Base-by-base conservation (phyloP, 1,140 invertebrate species). In the Battus philenor region DNA sequence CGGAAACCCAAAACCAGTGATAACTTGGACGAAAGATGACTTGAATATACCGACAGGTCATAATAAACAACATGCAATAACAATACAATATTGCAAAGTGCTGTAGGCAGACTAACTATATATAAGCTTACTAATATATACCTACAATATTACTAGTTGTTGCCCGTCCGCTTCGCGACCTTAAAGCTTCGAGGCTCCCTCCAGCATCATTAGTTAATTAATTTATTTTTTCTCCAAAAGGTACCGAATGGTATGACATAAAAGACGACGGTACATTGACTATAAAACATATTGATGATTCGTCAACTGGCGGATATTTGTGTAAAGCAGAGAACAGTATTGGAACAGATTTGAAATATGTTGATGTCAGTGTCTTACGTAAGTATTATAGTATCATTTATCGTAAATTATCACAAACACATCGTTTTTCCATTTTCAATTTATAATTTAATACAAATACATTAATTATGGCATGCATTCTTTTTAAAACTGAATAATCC, bases 1-100 rank as follows among this genome's bases (percentile, higher is more conserved):
- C 0, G 72, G 69, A 1, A 59, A 46, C 4, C 72, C 72, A 0
- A 58, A 60, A 44, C 68, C 72, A 8, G 38, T 20, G 2, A 55
- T 76, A 13, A 60, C 33, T 1, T 76, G 72, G 72, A 30, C 11
- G 1, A 44, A 32, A 38, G 26, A 62, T 20, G 54, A 34, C n/a
- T 7, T 32, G 0, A 50, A 49, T 26, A 44, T 70, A 16, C 46
- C 59, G 39, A 24, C 46, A 36, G 65, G 68, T 69, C 47, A 54
- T 20, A 20, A 20, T 20, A 3, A 20, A 3, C n/a, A n/a, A n/a
- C n/a, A n/a, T n/a, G n/a, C n/a, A n/a, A n/a, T n/a, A n/a, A n/a
- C n/a, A n/a, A n/a, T n/a, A n/a, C n/a, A n/a, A n/a, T n/a, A n/a
- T n/a, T n/a, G n/a, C n/a, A n/a, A n/a, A n/a, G n/a, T n/a, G n/a